Conservation (phyloP, 2,113 vertebrate genomes). For the Rutilus rutilus region DNA sequence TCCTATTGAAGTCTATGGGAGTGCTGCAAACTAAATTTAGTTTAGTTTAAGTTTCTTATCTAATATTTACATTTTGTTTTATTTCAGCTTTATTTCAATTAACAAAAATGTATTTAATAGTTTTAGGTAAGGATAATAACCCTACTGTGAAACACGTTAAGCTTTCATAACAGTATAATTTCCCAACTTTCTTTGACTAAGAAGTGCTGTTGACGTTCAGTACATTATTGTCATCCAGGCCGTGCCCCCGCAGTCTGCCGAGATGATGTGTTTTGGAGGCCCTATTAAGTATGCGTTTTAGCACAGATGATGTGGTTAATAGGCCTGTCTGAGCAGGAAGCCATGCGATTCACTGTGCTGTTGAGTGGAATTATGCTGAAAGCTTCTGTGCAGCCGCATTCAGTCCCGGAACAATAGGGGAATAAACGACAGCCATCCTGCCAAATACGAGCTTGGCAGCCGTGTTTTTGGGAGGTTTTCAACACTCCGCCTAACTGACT, state of each 20-base stretch:
- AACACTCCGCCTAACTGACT: slow-evolving; percentile 18
- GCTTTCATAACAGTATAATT: slow-evolving; percentile 29
- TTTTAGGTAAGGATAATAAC: not conserved
- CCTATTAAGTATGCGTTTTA: slow-evolving; percentile 57
- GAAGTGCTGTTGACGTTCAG: slow-evolving; percentile 17
- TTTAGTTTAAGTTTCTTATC: not conserved
- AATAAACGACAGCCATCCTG: slow-evolving; percentile 40
- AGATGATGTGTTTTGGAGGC: slow-evolving; percentile 61
- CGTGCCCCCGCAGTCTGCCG: slow-evolving; percentile 50
- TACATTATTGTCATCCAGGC: not conserved
- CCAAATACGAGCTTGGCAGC: slow-evolving; percentile 62
- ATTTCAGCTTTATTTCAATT: not conserved
- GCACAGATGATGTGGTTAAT: slow-evolving; percentile 67
- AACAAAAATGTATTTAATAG: not conserved
- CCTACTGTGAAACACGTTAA: not conserved
- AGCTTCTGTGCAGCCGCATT: slow-evolving; percentile 53
- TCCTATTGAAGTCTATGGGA: too few species aligned
- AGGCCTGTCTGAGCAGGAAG: slow-evolving; percentile 68
- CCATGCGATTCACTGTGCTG: slow-evolving; percentile 60
- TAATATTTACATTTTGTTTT: not conserved
- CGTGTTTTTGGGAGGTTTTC: slow-evolving; percentile 25
- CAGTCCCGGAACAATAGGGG: slow-evolving; percentile 37
- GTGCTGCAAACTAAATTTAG: too few species aligned
- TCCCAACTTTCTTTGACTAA: slow-evolving; percentile 15
- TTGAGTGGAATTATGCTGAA: slow-evolving; percentile 66